A percentile compares a stretch with the other conserved stretches of the same genome.
phyloP scores from a whole-genome alignment of 2,888 invertebrate genomes.

The Drepanosiphum platanoidis region DNA sequence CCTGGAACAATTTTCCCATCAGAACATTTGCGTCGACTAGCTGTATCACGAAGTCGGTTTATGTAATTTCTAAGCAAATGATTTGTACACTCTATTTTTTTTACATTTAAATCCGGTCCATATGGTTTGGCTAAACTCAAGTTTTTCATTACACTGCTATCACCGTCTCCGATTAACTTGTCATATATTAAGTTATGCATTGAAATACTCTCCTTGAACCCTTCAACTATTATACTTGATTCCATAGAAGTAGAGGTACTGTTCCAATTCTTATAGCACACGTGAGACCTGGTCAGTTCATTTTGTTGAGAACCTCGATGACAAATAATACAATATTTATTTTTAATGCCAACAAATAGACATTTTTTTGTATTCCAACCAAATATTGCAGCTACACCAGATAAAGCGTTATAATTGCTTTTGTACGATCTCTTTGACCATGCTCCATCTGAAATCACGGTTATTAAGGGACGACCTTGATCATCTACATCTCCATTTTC shows the following conservation, averaged over 20 bases:
- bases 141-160: not conserved
- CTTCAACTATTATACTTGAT: not conserved
- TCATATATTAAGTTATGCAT: not conserved
- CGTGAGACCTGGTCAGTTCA: not conserved
- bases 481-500: not conserved
- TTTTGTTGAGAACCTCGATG: not conserved
- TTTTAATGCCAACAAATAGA: slow-evolving; percentile 6
- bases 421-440: not conserved
- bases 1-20: too few relatives aligned
- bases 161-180: not conserved
- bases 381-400: slow-evolving; percentile 6
- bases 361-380: slow-evolving; percentile 9
- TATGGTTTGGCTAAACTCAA: not conserved
- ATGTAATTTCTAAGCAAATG: too few relatives aligned
- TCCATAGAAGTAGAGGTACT: not conserved
- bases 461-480: not conserved
- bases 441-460: too few relatives aligned
- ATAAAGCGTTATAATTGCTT: not conserved
- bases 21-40: too few relatives aligned
- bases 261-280: not conserved
- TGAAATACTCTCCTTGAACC: not conserved
- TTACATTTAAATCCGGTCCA: not conserved
- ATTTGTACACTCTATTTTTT: not conserved
- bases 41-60: too few relatives aligned
- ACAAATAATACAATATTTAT: slow-evolving; percentile 1